Percentiles rank a stretch among this genome's conserved stretches.
Evolutionary conservation across 2,888 invertebrate genomes (phyloP).

Genomic region (Volucella zonaria): DNA sequence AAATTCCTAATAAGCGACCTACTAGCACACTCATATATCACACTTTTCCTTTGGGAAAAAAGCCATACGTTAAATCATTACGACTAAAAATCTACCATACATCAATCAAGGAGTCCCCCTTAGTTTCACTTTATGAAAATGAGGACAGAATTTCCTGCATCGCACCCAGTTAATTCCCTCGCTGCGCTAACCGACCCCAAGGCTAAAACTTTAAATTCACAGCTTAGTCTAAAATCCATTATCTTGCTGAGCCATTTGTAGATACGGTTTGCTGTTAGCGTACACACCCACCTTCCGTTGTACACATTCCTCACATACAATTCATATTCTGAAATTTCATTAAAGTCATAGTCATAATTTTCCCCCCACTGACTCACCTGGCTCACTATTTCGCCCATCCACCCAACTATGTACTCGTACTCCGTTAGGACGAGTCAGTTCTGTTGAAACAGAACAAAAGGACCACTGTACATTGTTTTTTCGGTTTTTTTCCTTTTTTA

Average conservation of each 20-base stretch:
- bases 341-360: conserved; percentile 61
- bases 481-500: too few species aligned
- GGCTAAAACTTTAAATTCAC: conserved; percentile 48
- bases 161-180: conserved; percentile 6
- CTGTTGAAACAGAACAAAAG: conserved; percentile 20
- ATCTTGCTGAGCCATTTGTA: conserved; percentile 47
- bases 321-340: conserved; percentile 71
- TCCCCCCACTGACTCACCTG: conserved; percentile 32
- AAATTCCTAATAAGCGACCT: background rate
- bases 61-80: background rate
- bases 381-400: conserved; percentile 8
- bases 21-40: background rate
- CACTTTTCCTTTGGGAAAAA: background rate
- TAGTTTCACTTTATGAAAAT: conserved; percentile 8
- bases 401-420: background rate
- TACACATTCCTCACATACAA: conserved; percentile 45
- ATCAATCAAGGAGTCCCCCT: conserved; percentile 6
- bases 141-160: conserved; percentile 24
- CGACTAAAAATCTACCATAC: conserved; percentile 11
- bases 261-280: conserved; percentile 44
- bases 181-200: conserved; percentile 33
- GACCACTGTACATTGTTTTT: conserved; percentile 55
- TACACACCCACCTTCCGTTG: conserved; percentile 57
- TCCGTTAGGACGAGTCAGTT: conserved; percentile 42
- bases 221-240: conserved; percentile 54